A percentile compares a stretch with the other conserved stretches of the same genome.
These are phyloP conservation scores for Theonella swinhoei DNA, from an alignment of 37 sponge, comb jelly and placozoan species.

Conservation along the genomic window DNA sequence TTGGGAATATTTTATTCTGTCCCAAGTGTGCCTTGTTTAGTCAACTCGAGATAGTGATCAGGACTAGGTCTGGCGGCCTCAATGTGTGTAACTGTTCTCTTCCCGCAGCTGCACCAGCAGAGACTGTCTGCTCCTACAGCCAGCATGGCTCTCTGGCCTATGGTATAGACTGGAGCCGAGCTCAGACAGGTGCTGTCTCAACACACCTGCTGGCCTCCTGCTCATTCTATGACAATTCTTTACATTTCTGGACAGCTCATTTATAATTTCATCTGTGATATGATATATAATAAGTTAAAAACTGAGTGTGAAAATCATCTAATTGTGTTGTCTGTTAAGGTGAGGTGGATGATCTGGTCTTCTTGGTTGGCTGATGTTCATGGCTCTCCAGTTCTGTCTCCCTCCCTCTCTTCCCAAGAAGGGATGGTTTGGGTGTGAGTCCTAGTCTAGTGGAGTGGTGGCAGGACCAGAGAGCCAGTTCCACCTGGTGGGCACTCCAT, in stretches of 20 bases:
- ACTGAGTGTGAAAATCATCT: no score
- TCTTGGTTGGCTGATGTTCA: no score
- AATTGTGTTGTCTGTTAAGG: no score
- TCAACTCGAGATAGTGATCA: no score
- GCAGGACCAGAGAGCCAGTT: constrained; percentile 77
- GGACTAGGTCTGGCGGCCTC: no score
- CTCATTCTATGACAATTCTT: constrained; percentile 84
- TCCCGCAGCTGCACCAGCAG: no score
- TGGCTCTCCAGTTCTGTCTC: no score
- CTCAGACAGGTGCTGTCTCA: not conserved
- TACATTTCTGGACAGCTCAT: constrained; percentile 77
- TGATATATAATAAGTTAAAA: no score
- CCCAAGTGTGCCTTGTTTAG: no score
- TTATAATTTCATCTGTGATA: not conserved
- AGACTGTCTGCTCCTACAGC: constrained; percentile 40
- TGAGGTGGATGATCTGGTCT: no score
- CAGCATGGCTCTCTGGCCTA: constrained; percentile 76
- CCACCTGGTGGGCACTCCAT: constrained; percentile 79
- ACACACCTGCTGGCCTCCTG: constrained; percentile 64
- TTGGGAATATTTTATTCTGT: no score
- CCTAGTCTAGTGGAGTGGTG: constrained; percentile 13
- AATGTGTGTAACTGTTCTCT: no score
- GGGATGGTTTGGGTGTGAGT: constrained; percentile 2
- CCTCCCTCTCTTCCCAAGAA: constrained; percentile 4
- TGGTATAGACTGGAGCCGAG: constrained; percentile 81